Conservation (phyloP, 2,888 invertebrate genomes). For the Xestia sexstrigata region DNA sequence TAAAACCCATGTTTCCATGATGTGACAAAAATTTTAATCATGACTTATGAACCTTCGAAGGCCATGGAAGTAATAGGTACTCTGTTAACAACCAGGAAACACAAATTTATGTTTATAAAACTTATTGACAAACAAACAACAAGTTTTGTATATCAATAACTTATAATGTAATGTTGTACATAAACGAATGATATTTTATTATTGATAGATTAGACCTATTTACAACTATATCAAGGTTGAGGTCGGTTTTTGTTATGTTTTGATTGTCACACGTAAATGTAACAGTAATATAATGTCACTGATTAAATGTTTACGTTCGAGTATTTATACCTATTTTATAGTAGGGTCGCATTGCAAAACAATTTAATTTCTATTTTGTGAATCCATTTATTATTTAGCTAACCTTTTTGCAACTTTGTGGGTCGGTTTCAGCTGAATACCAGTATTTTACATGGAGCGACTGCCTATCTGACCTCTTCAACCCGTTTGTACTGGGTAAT, state of each 20-base stretch:
- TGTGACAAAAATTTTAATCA: not conserved
- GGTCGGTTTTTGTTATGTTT: not conserved
- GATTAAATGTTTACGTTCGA: not conserved
- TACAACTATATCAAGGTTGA: not conserved
- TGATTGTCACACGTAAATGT: conserved; percentile 9
- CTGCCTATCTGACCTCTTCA: not conserved
- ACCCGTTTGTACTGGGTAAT: not conserved
- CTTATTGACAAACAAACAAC: conserved; percentile 17
- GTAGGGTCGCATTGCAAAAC: not conserved
- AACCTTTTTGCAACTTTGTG: too few relatives aligned
- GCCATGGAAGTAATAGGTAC: not conserved
- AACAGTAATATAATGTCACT: not conserved
- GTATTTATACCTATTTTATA: not conserved
- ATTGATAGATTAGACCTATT: not conserved
- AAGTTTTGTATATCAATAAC: not conserved
- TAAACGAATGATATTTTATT: conserved; percentile 1
- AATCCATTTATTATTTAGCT: too few relatives aligned
- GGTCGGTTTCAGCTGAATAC: not conserved
- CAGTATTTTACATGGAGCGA: not conserved
- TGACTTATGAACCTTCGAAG: not conserved
- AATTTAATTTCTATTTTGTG: not conserved
- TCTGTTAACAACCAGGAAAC: not conserved
- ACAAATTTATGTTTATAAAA: not conserved
- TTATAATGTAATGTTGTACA: not conserved
- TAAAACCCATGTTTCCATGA: not conserved